phyloP scores from a whole-genome alignment of 2,797 vertebrate species.

The Chelmon rostratus region DNA sequence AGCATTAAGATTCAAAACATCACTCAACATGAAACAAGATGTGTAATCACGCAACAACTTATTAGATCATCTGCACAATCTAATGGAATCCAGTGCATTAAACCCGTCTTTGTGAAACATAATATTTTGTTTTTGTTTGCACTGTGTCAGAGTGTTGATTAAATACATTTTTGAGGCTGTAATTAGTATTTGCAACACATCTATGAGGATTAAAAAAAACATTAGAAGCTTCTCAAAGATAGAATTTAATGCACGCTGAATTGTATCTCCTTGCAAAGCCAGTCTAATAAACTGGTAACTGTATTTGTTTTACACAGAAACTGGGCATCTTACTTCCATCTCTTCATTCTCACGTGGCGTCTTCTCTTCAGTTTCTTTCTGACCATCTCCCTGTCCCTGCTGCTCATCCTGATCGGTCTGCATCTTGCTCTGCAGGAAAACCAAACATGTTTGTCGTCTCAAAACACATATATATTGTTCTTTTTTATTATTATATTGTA shows the following conservation, averaged over 20 bases:
- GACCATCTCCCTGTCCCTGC: conserved; percentile 85
- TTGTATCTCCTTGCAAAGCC: background rate
- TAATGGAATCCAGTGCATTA: background rate
- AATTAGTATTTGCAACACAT: background rate
- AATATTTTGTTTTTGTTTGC: background rate
- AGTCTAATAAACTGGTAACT: background rate
- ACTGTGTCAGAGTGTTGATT: background rate
- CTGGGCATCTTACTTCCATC: conserved; percentile 90
- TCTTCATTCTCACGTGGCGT: conserved; percentile 92
- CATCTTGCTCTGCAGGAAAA: conserved; percentile 89
- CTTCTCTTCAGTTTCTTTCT: conserved; percentile 88
- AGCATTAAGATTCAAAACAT: background rate
- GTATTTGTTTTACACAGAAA: background rate
- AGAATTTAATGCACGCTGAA: background rate
- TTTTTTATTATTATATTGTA: too few relatives aligned
- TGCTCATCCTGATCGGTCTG: conserved; percentile 95
- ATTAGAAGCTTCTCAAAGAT: background rate
- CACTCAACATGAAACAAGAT: background rate
- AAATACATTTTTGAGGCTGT: background rate
- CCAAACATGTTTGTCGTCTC: too few relatives aligned
- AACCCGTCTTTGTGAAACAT: background rate
- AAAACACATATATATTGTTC: too few relatives aligned
- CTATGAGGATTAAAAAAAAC: background rate
- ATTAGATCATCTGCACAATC: background rate
- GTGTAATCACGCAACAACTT: too few relatives aligned